Percentiles rank a stretch among this genome's conserved stretches.
These are phyloP conservation scores for Steinernema khuongi DNA, from an alignment of 1,140 invertebrate species.

Conservation along the genomic window DNA sequence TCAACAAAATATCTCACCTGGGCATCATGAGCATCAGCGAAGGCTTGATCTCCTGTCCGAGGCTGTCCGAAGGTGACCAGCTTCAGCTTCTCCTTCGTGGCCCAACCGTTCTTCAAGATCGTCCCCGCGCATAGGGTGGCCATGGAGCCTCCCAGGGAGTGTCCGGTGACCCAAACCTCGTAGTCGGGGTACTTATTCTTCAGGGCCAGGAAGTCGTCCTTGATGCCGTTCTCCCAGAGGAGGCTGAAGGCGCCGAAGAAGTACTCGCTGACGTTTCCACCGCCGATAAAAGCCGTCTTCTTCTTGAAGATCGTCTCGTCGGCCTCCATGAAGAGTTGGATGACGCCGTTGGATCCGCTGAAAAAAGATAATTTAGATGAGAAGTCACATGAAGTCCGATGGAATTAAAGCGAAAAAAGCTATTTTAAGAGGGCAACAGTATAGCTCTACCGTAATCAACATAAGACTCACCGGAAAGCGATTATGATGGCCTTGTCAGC, in stretches of 20 bases:
- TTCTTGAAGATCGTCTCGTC: slow-evolving; percentile 35
- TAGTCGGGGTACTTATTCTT: slow-evolving; percentile 37
- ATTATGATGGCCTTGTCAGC: slow-evolving; percentile 39
- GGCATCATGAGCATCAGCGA: slow-evolving; percentile 29
- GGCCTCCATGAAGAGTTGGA: slow-evolving; percentile 42
- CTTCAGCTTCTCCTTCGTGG: slow-evolving; percentile 23
- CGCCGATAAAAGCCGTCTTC: slow-evolving; percentile 29
- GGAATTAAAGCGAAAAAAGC: too few species aligned
- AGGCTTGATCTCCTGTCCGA: slow-evolving; percentile 27
- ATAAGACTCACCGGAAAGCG: slow-evolving; percentile 34
- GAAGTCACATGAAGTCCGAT: background rate
- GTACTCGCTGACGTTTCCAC: slow-evolving; percentile 42
- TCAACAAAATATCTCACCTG: too few species aligned
- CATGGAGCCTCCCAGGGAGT: slow-evolving; percentile 39
- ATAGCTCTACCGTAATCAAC: too few species aligned
- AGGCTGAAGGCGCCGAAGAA: slow-evolving; percentile 40
- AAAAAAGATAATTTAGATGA: slow-evolving; percentile 14
- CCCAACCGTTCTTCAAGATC: slow-evolving; percentile 22
- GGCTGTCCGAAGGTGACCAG: slow-evolving; percentile 41
- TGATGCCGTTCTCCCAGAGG: slow-evolving; percentile 40
- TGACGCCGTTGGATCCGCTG: slow-evolving; percentile 44
- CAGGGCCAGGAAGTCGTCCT: slow-evolving; percentile 34
- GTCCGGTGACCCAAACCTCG: slow-evolving; percentile 31
- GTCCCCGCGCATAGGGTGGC: slow-evolving; percentile 30
- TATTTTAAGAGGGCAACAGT: too few species aligned